Percentiles rank a stretch among this genome's conserved stretches.
phyloP scores from a whole-genome alignment of 2,797 vertebrate genomes.

The Sebastes paucispinis region DNA sequence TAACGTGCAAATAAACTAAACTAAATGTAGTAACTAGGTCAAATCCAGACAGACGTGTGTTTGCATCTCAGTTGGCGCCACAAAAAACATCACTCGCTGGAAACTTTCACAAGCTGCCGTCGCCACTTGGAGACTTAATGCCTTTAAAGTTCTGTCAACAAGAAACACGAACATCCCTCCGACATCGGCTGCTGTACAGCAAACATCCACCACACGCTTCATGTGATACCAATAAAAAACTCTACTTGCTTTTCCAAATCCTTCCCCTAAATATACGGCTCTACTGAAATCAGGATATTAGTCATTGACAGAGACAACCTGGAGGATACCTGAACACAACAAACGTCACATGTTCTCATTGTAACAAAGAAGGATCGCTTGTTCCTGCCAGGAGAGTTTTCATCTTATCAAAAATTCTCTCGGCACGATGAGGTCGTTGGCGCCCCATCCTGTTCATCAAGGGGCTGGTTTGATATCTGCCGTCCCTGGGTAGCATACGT shows the following conservation, averaged over 20 bases:
- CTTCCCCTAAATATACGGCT: not conserved
- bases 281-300: slow-evolving; percentile 13
- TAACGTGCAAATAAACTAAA: not conserved
- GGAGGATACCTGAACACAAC: not conserved
- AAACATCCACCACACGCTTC: not conserved
- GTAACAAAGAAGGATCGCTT: not conserved
- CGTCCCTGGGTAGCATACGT: slow-evolving; percentile 35
- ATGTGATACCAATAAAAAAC: not conserved
- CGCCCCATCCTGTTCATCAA: slow-evolving; percentile 36
- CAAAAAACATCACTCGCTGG: slow-evolving; percentile 24
- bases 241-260: not conserved
- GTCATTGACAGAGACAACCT: slow-evolving; percentile 24
- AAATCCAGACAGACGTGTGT: slow-evolving; percentile 24
- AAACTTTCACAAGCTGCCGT: slow-evolving; percentile 8
- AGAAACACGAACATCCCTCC: slow-evolving; percentile 1
- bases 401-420: slow-evolving; percentile 48
- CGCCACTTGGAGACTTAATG: slow-evolving; percentile 6
- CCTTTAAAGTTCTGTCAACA: slow-evolving; percentile 32
- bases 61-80: slow-evolving; percentile 6
- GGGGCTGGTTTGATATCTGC: slow-evolving; percentile 15
- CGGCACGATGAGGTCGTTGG: not conserved
- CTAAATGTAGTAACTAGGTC: slow-evolving; percentile 30
- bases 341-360: slow-evolving; percentile 1
- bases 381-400: slow-evolving; percentile 17
- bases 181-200: not conserved